Conservation (phyloP, 2,113 vertebrate genomes). For the Epinephelus moara region DNA sequence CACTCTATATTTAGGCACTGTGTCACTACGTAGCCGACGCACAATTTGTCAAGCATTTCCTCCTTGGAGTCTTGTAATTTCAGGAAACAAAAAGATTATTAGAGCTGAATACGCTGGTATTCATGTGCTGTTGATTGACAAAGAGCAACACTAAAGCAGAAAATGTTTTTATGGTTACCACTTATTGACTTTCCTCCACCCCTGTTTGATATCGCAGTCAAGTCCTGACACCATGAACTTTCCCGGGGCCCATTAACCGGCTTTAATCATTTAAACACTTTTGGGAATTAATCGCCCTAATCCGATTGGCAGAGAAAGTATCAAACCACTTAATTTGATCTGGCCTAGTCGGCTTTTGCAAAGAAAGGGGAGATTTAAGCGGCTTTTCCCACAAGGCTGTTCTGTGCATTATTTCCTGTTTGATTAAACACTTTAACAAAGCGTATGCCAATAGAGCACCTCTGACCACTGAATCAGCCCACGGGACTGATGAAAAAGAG, state of each 20-base stretch:
- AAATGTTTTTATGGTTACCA: conserved; percentile 30
- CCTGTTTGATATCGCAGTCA: conserved; percentile 50
- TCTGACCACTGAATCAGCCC: conserved; percentile 29
- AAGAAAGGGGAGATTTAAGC: conserved; percentile 67
- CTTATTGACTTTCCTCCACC: conserved; percentile 42
- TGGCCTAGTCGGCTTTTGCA: conserved; percentile 65
- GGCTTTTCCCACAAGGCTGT: conserved; percentile 68
- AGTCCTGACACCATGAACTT: conserved; percentile 68
- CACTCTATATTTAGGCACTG: conserved; percentile 79
- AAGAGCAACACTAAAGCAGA: neutral
- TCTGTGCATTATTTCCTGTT: conserved; percentile 67
- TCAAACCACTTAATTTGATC: conserved; percentile 83
- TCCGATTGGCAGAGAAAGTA: conserved; percentile 79
- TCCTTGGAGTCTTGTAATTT: conserved; percentile 42
- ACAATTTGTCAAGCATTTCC: conserved; percentile 64
- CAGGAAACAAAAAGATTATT: conserved; percentile 45
- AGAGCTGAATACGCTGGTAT: conserved; percentile 37
- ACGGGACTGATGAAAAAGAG: conserved; percentile 14
- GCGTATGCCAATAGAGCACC: conserved; percentile 26
- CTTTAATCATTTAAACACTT: conserved; percentile 80
- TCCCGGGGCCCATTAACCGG: conserved; percentile 73
- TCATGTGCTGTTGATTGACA: conserved; percentile 1
- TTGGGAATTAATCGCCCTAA: conserved; percentile 81
- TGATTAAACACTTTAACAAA: conserved; percentile 58
- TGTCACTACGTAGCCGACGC: conserved; percentile 71